A percentile compares a stretch with the other conserved stretches of the same genome.
Conservation (phyloP, 2,113 vertebrate genomes). For the Peucedramus taeniatus region DNA sequence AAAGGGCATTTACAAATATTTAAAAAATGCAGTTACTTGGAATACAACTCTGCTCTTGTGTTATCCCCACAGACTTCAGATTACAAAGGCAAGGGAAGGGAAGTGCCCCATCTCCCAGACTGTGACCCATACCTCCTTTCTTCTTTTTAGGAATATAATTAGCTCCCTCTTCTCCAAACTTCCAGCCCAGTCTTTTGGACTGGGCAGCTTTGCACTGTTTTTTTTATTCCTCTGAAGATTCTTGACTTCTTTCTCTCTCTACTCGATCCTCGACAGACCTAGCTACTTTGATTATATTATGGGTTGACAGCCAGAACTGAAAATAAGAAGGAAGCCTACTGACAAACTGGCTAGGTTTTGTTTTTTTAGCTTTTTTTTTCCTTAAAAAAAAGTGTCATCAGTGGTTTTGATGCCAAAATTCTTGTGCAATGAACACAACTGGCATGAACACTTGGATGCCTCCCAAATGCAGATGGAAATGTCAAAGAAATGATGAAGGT, state of each 20-base stretch:
- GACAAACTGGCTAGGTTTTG: slow-evolving; percentile 2
- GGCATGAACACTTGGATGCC: slow-evolving; percentile 50
- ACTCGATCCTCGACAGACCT: slow-evolving; percentile 8
- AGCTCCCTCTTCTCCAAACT: neutral
- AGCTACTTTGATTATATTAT: slow-evolving; percentile 58
- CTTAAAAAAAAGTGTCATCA: slow-evolving; percentile 32
- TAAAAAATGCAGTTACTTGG: slow-evolving; percentile 6
- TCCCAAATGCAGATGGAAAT: slow-evolving; percentile 67
- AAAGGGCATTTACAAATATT: slow-evolving; percentile 55
- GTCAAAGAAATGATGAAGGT: slow-evolving; percentile 66
- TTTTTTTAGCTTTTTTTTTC: neutral
- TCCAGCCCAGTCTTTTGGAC: neutral
- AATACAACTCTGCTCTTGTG: neutral
- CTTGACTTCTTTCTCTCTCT: slow-evolving; percentile 23
- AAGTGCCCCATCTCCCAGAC: neutral
- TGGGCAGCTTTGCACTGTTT: neutral
- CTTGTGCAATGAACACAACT: slow-evolving; percentile 67
- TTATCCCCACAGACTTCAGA: neutral
- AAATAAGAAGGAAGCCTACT: slow-evolving; percentile 35
- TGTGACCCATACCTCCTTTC: neutral
- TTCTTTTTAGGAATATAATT: neutral
- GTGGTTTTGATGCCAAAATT: slow-evolving; percentile 56
- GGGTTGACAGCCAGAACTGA: slow-evolving; percentile 50
- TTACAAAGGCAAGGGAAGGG: neutral
- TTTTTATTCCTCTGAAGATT: slow-evolving; percentile 11